Conservation (phyloP, 64 coral and sea anemone species). For the Pocillopora damicornis region DNA sequence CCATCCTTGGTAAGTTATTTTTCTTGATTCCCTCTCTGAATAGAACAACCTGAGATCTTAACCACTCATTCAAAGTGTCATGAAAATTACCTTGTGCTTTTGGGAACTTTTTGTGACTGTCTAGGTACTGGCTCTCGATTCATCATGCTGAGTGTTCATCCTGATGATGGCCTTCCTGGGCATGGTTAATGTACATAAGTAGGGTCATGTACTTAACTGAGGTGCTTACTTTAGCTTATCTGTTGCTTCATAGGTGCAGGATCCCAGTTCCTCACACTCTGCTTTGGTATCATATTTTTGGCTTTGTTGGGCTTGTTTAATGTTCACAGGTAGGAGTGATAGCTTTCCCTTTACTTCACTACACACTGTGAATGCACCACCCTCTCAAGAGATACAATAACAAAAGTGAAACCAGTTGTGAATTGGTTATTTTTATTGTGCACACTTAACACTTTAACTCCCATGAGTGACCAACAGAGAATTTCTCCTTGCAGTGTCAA, state of each 20-base stretch:
- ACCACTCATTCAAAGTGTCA: background rate
- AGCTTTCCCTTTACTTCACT: background rate
- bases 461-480: too few relatives aligned
- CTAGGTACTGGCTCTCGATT: constrained; percentile 29
- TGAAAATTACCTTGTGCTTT: background rate
- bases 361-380: too few relatives aligned
- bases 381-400: too few relatives aligned
- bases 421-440: too few relatives aligned
- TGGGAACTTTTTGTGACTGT: constrained; percentile 16
- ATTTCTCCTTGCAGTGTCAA: too few relatives aligned
- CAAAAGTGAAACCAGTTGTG: too few relatives aligned
- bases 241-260: constrained; percentile 69
- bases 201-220: background rate
- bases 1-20: constrained; percentile 79
- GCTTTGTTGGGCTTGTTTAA: constrained; percentile 95
- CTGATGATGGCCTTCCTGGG: constrained; percentile 19
- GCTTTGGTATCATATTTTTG: constrained; percentile 97
- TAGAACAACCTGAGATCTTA: too few relatives aligned
- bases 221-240: background rate
- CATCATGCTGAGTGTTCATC: constrained; percentile 13
- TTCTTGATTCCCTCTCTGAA: background rate
- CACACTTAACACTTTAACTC: too few relatives aligned
- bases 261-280: constrained; percentile 86
- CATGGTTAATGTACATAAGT: constrained; percentile 38
- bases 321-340: constrained; percentile 82